Evolutionary conservation across 2,888 invertebrate genomes (phyloP).

Genomic region (Gerris lacustris): DNA sequence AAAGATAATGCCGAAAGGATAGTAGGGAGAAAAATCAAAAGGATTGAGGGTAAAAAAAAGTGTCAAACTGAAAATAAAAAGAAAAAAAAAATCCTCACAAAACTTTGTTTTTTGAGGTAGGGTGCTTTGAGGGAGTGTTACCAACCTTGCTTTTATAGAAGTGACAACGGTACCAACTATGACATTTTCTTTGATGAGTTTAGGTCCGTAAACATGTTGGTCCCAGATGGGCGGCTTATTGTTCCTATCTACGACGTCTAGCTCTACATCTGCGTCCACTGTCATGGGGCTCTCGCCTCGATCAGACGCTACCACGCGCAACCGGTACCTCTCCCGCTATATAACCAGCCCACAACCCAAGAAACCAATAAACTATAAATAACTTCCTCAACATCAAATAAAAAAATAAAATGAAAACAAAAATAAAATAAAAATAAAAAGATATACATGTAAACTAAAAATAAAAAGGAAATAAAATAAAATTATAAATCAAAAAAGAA

Average conservation of each 20-base stretch:
- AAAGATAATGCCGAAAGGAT: neutral
- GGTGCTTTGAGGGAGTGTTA: conserved; percentile 26
- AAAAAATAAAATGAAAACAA: conserved; percentile 39
- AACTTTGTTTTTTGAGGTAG: neutral
- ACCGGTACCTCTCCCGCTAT: conserved; percentile 90
- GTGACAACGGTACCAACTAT: conserved; percentile 97
- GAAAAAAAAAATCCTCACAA: neutral
- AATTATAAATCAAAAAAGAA: too few species aligned
- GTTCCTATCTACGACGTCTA: conserved; percentile 97
- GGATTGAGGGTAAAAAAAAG: neutral
- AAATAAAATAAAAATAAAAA: conserved; percentile 23
- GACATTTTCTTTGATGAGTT: conserved; percentile 97
- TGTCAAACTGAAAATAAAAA: neutral
- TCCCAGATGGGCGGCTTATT: conserved; percentile 97
- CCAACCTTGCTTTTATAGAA: conserved; percentile 86
- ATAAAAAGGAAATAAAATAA: too few species aligned
- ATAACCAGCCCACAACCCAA: conserved; percentile 16
- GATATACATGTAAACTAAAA: conserved; percentile 18
- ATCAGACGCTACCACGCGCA: conserved; percentile 94
- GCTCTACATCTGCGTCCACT: conserved; percentile 93
- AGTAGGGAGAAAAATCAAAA: neutral
- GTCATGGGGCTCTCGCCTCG: conserved; percentile 81
- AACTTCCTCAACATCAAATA: conserved; percentile 23
- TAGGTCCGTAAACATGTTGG: conserved; percentile 89
- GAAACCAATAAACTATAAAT: conserved; percentile 24